phyloP scores from a whole-genome alignment of 2,797 vertebrate genomes.

The Bufotes viridis region DNA sequence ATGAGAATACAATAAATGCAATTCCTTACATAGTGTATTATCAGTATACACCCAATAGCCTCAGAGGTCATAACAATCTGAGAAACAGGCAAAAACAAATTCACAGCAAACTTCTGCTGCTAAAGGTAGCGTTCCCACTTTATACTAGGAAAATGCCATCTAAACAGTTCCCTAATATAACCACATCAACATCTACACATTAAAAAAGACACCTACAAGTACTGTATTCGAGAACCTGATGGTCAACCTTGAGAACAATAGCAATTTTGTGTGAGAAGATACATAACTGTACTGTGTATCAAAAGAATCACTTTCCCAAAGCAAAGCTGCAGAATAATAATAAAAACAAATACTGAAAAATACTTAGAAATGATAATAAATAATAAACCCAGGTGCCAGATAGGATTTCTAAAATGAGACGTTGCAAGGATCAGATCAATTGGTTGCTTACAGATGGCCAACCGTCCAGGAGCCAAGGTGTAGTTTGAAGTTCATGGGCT shows the following conservation, averaged over 20 bases:
- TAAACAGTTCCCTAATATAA: background rate
- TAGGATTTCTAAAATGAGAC: background rate
- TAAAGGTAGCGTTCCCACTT: background rate
- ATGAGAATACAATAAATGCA: background rate
- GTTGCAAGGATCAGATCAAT: background rate
- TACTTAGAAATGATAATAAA: background rate
- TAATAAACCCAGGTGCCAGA: background rate
- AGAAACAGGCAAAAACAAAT: background rate
- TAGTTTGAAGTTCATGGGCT: background rate
- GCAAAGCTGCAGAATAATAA: background rate
- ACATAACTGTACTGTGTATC: background rate
- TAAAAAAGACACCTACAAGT: background rate
- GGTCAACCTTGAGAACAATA: background rate
- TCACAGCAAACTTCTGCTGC: background rate
- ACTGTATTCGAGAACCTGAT: background rate
- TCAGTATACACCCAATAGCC: background rate
- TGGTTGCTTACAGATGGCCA: background rate
- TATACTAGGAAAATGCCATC: background rate
- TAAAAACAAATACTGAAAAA: too few relatives aligned
- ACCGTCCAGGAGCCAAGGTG: background rate
- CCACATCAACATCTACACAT: background rate
- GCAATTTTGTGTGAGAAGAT: too few relatives aligned
- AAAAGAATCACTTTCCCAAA: background rate
- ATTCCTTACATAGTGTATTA: background rate
- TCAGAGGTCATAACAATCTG: background rate